A percentile compares a stretch with the other conserved stretches of the same genome.
phyloP scores from a whole-genome alignment of 2,113 vertebrate genomes.

The Falco punctatus region DNA sequence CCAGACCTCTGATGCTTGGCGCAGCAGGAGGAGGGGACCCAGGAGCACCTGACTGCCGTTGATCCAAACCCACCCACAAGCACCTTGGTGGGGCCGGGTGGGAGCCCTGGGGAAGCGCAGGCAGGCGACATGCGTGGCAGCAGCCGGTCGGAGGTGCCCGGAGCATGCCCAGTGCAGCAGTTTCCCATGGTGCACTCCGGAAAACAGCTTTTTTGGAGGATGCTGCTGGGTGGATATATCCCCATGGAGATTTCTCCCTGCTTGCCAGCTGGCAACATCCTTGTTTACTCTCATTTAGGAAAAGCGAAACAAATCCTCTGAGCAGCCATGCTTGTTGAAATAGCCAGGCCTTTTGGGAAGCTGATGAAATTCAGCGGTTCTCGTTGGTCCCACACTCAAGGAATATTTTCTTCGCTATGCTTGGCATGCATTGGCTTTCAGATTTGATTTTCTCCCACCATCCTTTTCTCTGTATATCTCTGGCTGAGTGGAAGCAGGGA shows the following conservation, averaged over 20 bases:
- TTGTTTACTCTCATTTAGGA: not conserved
- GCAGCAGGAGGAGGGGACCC: not conserved
- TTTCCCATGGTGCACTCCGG: not conserved
- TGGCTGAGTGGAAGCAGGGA: not conserved
- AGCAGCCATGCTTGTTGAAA: not conserved
- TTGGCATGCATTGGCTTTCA: not conserved
- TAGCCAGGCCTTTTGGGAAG: not conserved
- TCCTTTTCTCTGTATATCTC: not conserved
- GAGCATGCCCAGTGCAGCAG: not conserved
- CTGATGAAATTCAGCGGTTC: not conserved
- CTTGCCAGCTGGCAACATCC: not conserved
- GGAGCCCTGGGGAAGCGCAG: not conserved
- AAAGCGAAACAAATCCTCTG: not conserved
- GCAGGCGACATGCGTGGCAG: not conserved
- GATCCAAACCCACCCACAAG: not conserved
- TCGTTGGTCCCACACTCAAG: accelerated
- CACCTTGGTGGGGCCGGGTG: not conserved
- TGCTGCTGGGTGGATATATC: not conserved
- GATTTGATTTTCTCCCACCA: not conserved
- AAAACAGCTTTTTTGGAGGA: not conserved
- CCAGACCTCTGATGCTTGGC: no score
- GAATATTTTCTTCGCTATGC: not conserved
- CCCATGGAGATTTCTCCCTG: accelerated
- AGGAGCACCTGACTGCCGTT: not conserved
- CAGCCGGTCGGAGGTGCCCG: not conserved